Conservation (phyloP, 2,888 invertebrate species). For the Volucella inflata region DNA sequence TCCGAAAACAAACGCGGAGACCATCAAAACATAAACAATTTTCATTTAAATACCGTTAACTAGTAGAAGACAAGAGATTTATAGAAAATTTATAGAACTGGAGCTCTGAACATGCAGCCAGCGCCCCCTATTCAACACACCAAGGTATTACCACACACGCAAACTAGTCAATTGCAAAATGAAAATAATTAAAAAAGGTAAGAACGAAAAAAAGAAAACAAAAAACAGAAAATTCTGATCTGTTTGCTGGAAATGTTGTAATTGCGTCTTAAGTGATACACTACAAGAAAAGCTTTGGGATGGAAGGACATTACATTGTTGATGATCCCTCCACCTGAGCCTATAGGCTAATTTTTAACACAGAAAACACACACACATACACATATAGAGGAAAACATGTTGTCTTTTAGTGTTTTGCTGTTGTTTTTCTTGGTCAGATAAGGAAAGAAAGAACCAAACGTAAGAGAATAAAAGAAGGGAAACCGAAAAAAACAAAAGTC, state of each 20-base stretch:
- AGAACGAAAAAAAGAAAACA: constrained; percentile 31
- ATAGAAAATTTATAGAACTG: constrained; percentile 73
- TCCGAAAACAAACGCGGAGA: constrained; percentile 71
- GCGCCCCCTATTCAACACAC: constrained; percentile 67
- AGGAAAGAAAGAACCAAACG: constrained; percentile 29
- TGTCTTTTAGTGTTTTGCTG: constrained; percentile 58
- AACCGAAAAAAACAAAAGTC: constrained; percentile 21
- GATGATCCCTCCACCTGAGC: not conserved
- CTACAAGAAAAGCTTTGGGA: constrained; percentile 57
- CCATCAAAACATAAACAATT: constrained; percentile 47
- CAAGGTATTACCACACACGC: constrained; percentile 54
- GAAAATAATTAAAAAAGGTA: constrained; percentile 5
- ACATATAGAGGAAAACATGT: constrained; percentile 52
- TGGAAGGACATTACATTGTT: constrained; percentile 7
- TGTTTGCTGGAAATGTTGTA: constrained; percentile 63
- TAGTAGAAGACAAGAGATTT: constrained; percentile 49
- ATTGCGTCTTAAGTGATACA: constrained; percentile 73
- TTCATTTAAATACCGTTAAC: constrained; percentile 46
- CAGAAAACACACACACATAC: constrained; percentile 54
- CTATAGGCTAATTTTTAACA: constrained; percentile 16
- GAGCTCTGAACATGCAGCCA: constrained; percentile 62
- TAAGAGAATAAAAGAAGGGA: constrained; percentile 11
- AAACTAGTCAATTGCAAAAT: constrained; percentile 45
- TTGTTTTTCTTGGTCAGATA: constrained; percentile 36
- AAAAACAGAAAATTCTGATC: constrained; percentile 21